Percentiles rank a stretch among this genome's conserved stretches.
These are phyloP conservation scores for Tyto alba DNA, from an alignment of 2,113 vertebrate species.

Conservation along the genomic window DNA sequence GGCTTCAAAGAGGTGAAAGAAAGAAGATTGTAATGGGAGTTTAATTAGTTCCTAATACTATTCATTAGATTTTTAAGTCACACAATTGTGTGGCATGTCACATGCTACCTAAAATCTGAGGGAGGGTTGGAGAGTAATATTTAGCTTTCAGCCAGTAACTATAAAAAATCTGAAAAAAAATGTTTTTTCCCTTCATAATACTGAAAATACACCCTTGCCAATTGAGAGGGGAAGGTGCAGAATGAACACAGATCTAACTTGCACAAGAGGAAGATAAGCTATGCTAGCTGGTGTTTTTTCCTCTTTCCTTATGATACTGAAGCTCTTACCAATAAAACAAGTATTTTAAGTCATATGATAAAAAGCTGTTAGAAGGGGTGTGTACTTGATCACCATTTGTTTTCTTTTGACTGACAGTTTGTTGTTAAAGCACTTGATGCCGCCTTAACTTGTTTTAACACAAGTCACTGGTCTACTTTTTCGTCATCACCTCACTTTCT, in stretches of 20 bases:
- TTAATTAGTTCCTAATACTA: not conserved
- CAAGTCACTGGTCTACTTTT: slow-evolving; percentile 65
- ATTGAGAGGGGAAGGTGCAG: not conserved
- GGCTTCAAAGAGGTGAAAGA: not conserved
- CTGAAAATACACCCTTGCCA: not conserved
- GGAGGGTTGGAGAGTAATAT: not conserved
- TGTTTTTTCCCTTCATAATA: not conserved
- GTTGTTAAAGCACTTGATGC: not conserved
- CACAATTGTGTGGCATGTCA: not conserved
- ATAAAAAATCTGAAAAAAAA: not conserved
- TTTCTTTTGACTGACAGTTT: not conserved
- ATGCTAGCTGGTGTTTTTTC: not conserved
- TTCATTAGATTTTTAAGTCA: not conserved
- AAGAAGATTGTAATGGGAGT: not conserved
- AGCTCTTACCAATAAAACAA: not conserved
- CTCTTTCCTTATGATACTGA: not conserved
- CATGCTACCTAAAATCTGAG: not conserved
- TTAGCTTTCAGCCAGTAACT: not conserved
- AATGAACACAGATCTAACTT: not conserved
- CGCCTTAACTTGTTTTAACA: slow-evolving; percentile 58
- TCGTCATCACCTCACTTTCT: slow-evolving; percentile 55
- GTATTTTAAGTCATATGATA: not conserved
- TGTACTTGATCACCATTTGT: not conserved
- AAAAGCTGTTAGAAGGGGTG: not conserved
- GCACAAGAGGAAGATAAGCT: not conserved